Conservation (phyloP, 2,797 vertebrate species). For the Sebastes vulpes region DNA sequence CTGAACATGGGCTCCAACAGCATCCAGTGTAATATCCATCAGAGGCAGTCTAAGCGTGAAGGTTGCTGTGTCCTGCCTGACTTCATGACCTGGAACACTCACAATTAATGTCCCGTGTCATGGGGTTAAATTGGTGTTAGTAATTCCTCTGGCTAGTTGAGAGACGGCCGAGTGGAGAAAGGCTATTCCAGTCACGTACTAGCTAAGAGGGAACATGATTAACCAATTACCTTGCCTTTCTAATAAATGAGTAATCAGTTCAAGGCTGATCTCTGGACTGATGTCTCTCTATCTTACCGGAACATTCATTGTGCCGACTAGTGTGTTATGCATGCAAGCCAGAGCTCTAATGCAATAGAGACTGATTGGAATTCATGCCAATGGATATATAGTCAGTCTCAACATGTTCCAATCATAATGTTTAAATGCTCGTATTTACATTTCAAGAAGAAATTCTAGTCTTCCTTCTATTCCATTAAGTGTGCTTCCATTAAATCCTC, state of each 20-base stretch:
- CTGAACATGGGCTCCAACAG: conserved; percentile 52
- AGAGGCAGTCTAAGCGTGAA: conserved; percentile 71
- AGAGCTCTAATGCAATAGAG: conserved; percentile 33
- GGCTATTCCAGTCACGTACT: conserved; percentile 69
- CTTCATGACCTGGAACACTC: conserved; percentile 80
- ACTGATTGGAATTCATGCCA: conserved; percentile 32
- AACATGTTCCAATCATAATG: conserved; percentile 1
- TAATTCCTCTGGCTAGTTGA: conserved; percentile 73
- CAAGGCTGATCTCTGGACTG: conserved; percentile 67
- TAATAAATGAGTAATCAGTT: conserved; percentile 80
- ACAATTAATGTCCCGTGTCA: conserved; percentile 82
- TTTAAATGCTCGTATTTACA: conserved; percentile 31
- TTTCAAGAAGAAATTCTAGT: neutral
- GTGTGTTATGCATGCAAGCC: conserved; percentile 31
- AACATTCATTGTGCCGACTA: conserved; percentile 49
- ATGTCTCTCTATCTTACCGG: conserved; percentile 55
- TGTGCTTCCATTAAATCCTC: conserved; percentile 1
- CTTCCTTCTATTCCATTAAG: neutral
- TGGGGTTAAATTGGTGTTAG: conserved; percentile 80
- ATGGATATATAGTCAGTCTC: neutral
- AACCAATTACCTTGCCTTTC: conserved; percentile 78
- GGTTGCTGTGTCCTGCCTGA: conserved; percentile 77
- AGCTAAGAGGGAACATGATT: conserved; percentile 75
- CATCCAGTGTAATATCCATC: conserved; percentile 69
- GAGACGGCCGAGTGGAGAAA: conserved; percentile 28